These are phyloP conservation scores for Triops cancriformis DNA, from an alignment of 1,140 invertebrate genomes.

Conservation along the genomic window DNA sequence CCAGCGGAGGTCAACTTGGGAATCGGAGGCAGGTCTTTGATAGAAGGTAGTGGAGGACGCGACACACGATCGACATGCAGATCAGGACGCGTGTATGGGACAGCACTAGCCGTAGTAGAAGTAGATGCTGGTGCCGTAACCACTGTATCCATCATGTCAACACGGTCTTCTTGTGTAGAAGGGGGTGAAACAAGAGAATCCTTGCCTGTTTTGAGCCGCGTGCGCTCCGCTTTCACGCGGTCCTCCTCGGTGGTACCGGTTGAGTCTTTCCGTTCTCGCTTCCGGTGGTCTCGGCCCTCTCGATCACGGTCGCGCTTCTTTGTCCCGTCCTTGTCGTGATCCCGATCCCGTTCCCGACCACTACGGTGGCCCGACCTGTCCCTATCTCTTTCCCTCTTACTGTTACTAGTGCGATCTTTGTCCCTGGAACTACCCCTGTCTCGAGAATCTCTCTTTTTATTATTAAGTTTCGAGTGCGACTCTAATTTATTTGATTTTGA, in stretches of 20 bases:
- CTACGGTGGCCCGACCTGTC: not conserved
- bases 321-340: not conserved
- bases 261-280: not conserved
- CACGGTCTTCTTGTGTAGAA: not conserved
- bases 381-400: not conserved
- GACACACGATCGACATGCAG: not conserved
- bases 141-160: not conserved
- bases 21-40: constrained; percentile 20
- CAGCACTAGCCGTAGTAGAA: not conserved
- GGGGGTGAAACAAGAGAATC: constrained; percentile 8
- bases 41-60: not conserved
- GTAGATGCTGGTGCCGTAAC: not conserved
- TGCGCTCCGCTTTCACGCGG: not conserved
- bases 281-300: not conserved
- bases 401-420: not conserved
- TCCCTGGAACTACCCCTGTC: constrained; percentile 4
- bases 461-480: not conserved
- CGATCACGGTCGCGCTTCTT: not conserved
- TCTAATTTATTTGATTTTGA: constrained; percentile 7
- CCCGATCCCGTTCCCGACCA: not conserved
- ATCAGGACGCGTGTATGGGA: not conserved
- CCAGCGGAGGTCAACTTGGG: constrained; percentile 14
- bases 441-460: not conserved
- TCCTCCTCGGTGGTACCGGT: not conserved
- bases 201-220: not conserved